These are phyloP conservation scores for Tragelaphus imberbis DNA, from an alignment of 2,113 vertebrate genomes.

Conservation along the genomic window DNA sequence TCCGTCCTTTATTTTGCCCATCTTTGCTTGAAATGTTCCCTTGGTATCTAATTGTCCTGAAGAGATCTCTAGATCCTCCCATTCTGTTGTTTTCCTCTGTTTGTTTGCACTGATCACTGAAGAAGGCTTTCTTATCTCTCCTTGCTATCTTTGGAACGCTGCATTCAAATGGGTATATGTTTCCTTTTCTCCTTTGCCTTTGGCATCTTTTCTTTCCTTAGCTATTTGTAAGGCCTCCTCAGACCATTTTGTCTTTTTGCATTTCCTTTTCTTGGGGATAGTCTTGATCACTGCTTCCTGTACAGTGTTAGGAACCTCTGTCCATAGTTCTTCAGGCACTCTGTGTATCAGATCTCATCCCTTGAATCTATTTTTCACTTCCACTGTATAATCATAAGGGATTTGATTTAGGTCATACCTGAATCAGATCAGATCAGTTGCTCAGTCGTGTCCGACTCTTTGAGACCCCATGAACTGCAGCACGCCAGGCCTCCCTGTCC, in stretches of 20 bases:
- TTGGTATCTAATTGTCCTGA: not conserved
- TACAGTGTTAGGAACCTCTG: not conserved
- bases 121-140: not conserved
- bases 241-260: not conserved
- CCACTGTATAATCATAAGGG: not conserved
- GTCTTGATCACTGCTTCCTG: not conserved
- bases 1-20: not conserved
- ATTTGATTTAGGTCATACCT: not conserved
- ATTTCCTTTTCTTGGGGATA: not conserved
- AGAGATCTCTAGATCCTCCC: not conserved
- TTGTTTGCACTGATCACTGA: not conserved
- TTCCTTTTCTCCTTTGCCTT: not conserved
- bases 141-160: not conserved
- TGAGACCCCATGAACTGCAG: no score
- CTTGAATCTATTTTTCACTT: not conserved
- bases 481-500: no score
- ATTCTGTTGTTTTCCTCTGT: not conserved
- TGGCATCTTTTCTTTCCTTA: not conserved
- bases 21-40: not conserved
- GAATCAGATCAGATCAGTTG: not conserved
- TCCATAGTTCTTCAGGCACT: not conserved
- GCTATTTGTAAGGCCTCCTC: not conserved
- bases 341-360: not conserved
- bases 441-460: no score
- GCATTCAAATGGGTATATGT: not conserved